These are phyloP conservation scores for Branchellion lobata DNA, from an alignment of 2,888 invertebrate genomes.

Conservation along the genomic window DNA sequence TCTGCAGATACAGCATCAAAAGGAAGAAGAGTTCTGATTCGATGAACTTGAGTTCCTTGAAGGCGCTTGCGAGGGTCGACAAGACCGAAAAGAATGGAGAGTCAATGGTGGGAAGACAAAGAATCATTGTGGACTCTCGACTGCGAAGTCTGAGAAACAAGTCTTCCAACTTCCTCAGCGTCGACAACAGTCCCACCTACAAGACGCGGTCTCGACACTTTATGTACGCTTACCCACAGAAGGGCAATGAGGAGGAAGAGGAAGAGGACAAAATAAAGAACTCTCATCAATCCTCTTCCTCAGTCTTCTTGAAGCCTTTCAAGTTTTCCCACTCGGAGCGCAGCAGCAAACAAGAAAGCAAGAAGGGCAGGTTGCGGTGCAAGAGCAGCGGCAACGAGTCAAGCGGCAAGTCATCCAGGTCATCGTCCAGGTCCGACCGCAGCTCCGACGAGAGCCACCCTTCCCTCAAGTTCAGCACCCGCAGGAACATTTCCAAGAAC, in stretches of 20 bases:
- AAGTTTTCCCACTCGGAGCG: background rate
- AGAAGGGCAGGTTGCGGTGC: background rate
- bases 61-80: background rate
- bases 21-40: constrained; percentile 11
- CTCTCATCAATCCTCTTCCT: background rate
- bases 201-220: background rate
- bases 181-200: constrained; percentile 5
- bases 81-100: background rate
- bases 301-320: background rate
- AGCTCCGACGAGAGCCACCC: constrained; percentile 38
- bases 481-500: background rate
- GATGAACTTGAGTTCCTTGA: background rate
- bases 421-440: constrained; percentile 35
- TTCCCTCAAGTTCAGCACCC: constrained; percentile 29
- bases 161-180: constrained; percentile 5
- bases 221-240: background rate
- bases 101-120: background rate
- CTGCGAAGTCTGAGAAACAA: background rate
- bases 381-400: constrained; percentile 32
- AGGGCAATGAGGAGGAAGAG: background rate
- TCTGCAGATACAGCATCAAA: constrained; percentile 40
- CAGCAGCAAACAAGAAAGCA: background rate
- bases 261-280: background rate
- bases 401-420: constrained; percentile 27
- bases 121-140: background rate